Conservation (phyloP, 2,888 invertebrate species). For the Coelinius sp. region DNA sequence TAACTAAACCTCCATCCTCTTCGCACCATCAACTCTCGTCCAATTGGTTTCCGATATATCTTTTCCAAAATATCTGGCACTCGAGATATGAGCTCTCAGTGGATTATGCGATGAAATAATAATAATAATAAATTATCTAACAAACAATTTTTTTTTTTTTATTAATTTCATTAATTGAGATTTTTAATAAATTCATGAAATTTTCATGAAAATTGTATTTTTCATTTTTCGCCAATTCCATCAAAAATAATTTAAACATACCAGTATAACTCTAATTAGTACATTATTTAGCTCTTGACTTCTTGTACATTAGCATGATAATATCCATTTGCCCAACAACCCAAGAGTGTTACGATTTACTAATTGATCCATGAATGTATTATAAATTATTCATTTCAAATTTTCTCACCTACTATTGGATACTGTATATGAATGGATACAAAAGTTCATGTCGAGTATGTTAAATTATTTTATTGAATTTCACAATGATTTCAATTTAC, state of each 20-base stretch:
- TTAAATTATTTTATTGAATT: neutral
- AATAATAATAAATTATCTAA: conserved; percentile 8
- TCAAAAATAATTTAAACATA: too few relatives aligned
- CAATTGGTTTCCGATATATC: conserved; percentile 11
- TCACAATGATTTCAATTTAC: neutral
- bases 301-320: conserved; percentile 51
- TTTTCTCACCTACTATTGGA: conserved; percentile 26
- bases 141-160: neutral
- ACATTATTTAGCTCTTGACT: neutral
- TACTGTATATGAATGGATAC: neutral
- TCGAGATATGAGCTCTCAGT: neutral
- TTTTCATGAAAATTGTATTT: too few relatives aligned
- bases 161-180: neutral
- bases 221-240: too few relatives aligned
- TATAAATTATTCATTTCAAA: conserved; percentile 56
- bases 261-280: too few relatives aligned
- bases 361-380: conserved; percentile 57
- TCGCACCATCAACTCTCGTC: conserved; percentile 8
- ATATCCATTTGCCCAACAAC: conserved; percentile 29
- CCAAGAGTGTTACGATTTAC: conserved; percentile 49
- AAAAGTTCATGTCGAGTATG: neutral
- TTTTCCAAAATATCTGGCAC: conserved; percentile 16
- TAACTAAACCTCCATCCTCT: conserved; percentile 15
- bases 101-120: neutral
- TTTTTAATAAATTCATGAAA: too few relatives aligned